These are phyloP conservation scores for Sipha maydis DNA, from an alignment of 2,888 invertebrate species.

Conservation along the genomic window DNA sequence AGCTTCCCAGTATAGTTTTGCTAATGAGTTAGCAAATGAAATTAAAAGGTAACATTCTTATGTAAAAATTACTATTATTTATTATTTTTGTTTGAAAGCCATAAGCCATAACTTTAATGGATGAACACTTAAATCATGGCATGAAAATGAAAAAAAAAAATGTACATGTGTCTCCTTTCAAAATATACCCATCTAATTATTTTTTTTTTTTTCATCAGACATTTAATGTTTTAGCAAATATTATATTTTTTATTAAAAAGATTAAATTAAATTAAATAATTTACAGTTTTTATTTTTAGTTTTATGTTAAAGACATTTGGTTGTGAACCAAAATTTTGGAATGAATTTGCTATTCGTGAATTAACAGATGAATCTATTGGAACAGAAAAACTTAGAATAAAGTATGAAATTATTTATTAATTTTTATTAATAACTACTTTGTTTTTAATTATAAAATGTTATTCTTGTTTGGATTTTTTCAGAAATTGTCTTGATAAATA, in stretches of 20 bases:
- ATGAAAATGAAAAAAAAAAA: too few relatives aligned
- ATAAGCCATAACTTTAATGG: neutral
- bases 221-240: too few relatives aligned
- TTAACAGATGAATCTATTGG: neutral
- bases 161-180: too few relatives aligned
- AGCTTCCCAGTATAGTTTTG: neutral
- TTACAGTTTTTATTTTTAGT: slow-evolving; percentile 28
- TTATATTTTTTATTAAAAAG: too few relatives aligned
- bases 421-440: neutral
- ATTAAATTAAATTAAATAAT: neutral
- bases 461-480: neutral
- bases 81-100: neutral
- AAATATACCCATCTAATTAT: too few relatives aligned
- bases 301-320: slow-evolving; percentile 26
- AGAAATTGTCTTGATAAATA: slow-evolving; percentile 46
- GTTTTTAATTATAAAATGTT: neutral
- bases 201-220: too few relatives aligned
- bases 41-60: slow-evolving; percentile 30
- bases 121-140: too few relatives aligned
- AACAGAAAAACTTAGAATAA: slow-evolving; percentile 39
- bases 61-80: neutral
- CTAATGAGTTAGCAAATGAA: neutral
- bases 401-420: slow-evolving; percentile 13
- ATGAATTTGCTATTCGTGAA: slow-evolving; percentile 39
- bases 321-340: slow-evolving; percentile 42